Conservation (phyloP, 2,888 invertebrate species). For the Ormyrus rosae region DNA sequence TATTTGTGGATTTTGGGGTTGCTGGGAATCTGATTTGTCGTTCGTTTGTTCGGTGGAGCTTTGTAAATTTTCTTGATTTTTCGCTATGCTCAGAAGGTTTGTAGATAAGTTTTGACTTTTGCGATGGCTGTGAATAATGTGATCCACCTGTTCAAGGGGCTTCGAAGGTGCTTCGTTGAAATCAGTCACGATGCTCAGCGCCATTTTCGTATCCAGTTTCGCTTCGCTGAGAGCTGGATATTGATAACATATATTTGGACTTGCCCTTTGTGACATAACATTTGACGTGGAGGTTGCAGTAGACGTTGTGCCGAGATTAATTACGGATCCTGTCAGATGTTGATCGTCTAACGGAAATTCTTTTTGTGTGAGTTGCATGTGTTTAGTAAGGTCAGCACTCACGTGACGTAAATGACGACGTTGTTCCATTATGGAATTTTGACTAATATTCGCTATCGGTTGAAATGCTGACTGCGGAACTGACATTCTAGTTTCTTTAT, state of each 20-base stretch:
- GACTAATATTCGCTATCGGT: slow-evolving; percentile 72
- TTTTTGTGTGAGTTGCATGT: slow-evolving; percentile 71
- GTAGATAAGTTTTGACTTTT: slow-evolving; percentile 67
- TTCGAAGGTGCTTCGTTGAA: slow-evolving; percentile 67
- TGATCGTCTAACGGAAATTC: slow-evolving; percentile 71
- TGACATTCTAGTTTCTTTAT: slow-evolving; percentile 69
- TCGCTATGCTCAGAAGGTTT: slow-evolving; percentile 67
- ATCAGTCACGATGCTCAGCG: slow-evolving; percentile 69
- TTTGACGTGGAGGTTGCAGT: slow-evolving; percentile 57
- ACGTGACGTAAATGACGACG: slow-evolving; percentile 73
- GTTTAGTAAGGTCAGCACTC: slow-evolving; percentile 73
- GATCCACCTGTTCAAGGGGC: slow-evolving; percentile 69
- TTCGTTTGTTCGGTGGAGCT: slow-evolving; percentile 59
- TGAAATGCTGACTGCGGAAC: slow-evolving; percentile 71
- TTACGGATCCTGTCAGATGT: slow-evolving; percentile 69
- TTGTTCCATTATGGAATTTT: slow-evolving; percentile 73
- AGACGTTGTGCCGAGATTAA: slow-evolving; percentile 68
- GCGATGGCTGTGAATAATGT: slow-evolving; percentile 73
- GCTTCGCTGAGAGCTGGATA: slow-evolving; percentile 70
- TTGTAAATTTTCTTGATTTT: slow-evolving; percentile 63
- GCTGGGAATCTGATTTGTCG: slow-evolving; percentile 60
- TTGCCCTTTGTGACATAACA: slow-evolving; percentile 68
- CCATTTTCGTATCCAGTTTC: slow-evolving; percentile 69
- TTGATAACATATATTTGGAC: slow-evolving; percentile 72
- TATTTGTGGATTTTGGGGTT: slow-evolving; percentile 61